phyloP scores from a whole-genome alignment of 2,113 vertebrate genomes.

The Melanotaenia duboulayi region DNA sequence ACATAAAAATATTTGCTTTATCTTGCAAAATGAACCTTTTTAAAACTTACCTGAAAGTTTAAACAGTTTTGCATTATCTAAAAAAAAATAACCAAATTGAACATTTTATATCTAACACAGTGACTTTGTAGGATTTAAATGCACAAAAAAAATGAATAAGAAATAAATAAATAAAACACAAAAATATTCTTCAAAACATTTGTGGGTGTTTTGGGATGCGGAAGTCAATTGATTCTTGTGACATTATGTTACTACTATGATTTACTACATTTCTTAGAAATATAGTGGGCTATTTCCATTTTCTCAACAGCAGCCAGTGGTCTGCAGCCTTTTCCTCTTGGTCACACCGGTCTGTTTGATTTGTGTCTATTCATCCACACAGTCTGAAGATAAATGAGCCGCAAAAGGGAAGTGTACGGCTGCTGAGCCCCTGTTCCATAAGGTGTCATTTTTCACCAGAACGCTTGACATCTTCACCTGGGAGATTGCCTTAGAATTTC shows the following conservation, averaged over 20 bases:
- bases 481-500: slow-evolving; percentile 37
- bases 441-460: slow-evolving; percentile 37
- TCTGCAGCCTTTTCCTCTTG: slow-evolving; percentile 11
- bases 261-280: background rate
- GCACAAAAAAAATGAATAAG: too few relatives aligned
- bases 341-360: slow-evolving; percentile 48
- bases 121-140: background rate
- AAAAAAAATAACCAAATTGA: background rate
- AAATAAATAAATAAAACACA: too few relatives aligned
- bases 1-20: slow-evolving; percentile 20
- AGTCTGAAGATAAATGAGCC: slow-evolving; percentile 52
- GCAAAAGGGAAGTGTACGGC: slow-evolving; percentile 38
- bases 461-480: slow-evolving; percentile 36
- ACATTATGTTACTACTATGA: background rate
- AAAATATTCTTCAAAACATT: background rate
- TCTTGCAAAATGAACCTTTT: background rate
- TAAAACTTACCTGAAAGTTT: background rate
- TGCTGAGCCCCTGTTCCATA: slow-evolving; percentile 36
- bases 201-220: background rate
- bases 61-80: background rate
- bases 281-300: background rate
- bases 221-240: slow-evolving; percentile 1
- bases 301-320: slow-evolving; percentile 18
- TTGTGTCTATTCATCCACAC: slow-evolving; percentile 33
- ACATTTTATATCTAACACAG: background rate